phyloP scores from a whole-genome alignment of 1,140 invertebrate genomes.

The Neodiprion virginianus region DNA sequence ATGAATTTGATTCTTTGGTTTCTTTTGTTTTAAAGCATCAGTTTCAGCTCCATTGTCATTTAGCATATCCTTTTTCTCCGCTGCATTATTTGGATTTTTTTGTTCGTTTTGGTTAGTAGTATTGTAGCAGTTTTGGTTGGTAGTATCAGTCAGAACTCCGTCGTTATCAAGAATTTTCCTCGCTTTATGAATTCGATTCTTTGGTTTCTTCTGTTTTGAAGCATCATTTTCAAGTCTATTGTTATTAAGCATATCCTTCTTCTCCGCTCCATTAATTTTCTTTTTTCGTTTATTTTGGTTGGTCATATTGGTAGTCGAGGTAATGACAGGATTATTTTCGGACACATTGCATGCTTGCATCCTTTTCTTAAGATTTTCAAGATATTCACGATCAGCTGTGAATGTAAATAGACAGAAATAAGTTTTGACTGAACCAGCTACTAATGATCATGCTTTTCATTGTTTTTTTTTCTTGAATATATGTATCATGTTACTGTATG shows the following conservation, averaged over 20 bases:
- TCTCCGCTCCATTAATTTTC: too few relatives aligned
- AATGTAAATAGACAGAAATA: background rate
- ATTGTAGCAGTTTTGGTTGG: background rate
- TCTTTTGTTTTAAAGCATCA: too few relatives aligned
- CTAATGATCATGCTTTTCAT: too few relatives aligned
- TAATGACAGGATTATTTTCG: background rate
- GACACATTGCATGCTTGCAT: background rate
- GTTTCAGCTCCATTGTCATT: too few relatives aligned
- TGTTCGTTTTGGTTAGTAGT: background rate
- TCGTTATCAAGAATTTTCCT: background rate
- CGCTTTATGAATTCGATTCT: background rate
- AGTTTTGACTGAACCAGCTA: too few relatives aligned
- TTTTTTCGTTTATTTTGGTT: background rate
- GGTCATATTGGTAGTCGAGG: background rate
- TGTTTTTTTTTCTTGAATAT: too few relatives aligned
- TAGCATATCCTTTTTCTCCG: too few relatives aligned
- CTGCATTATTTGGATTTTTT: background rate
- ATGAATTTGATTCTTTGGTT: too few relatives aligned
- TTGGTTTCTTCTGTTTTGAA: background rate
- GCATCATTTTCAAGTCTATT: background rate
- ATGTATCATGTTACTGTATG: too few relatives aligned
- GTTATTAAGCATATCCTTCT: too few relatives aligned
- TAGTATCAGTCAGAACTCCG: background rate
- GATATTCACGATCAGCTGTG: slow-evolving; percentile 3
- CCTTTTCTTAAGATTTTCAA: background rate